Conservation (phyloP, 2,888 invertebrate species). For the Galeruca laticollis region DNA sequence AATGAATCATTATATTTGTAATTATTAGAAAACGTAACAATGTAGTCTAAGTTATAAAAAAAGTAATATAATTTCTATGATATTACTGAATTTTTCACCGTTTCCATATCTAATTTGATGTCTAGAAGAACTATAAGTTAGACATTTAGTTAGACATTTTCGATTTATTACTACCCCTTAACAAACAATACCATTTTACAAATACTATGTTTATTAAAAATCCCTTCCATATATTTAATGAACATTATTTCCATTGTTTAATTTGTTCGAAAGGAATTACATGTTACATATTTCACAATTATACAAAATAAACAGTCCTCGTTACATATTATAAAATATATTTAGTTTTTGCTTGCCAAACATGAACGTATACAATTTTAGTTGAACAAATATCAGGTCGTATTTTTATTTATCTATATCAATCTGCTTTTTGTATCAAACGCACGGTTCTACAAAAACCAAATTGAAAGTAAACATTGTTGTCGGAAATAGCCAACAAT, state of each 20-base stretch:
- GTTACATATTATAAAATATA: not conserved
- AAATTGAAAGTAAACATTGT: not conserved
- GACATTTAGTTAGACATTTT: no score
- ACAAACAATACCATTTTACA: no score
- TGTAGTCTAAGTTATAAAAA: no score
- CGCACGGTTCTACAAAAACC: not conserved
- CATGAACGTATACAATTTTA: not conserved
- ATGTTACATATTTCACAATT: not conserved
- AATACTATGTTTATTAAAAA: no score
- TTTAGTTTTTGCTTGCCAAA: slow-evolving; percentile 1
- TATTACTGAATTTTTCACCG: no score
- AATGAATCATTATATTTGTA: no score
- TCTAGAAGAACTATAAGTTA: no score
- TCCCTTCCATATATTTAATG: no score
- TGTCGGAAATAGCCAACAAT: not conserved
- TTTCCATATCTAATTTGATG: no score
- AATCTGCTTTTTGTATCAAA: not conserved
- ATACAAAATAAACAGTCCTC: not conserved
- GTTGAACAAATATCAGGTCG: not conserved
- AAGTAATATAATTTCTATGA: no score
- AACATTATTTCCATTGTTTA: not conserved
- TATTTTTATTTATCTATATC: not conserved
- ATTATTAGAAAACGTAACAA: no score
- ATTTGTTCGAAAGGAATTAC: not conserved
- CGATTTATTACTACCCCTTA: no score